Conservation (phyloP, 2,888 invertebrate species). For the Drosophila algonquin region DNA sequence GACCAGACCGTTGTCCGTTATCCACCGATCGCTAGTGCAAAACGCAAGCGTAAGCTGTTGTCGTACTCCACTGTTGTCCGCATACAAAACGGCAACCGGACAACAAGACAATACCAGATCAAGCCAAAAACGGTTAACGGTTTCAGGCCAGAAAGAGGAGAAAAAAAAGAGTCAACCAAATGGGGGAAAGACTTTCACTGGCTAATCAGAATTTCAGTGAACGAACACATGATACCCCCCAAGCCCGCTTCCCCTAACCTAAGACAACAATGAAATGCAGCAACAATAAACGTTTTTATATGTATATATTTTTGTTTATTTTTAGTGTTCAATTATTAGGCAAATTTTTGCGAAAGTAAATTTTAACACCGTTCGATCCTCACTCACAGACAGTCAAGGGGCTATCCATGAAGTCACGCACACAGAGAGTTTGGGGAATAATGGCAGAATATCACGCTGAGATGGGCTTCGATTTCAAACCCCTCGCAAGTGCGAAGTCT, state of each 20-base stretch:
- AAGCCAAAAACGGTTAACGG: constrained; percentile 44
- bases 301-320: constrained; percentile 14
- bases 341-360: constrained; percentile 76
- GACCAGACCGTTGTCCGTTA: constrained; percentile 35
- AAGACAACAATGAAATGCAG: constrained; percentile 33
- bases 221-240: constrained; percentile 33
- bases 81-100: constrained; percentile 35
- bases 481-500: not conserved
- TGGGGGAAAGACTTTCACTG: constrained; percentile 64
- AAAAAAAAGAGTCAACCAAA: constrained; percentile 5
- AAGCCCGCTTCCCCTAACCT: not conserved
- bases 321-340: constrained; percentile 67
- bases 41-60: constrained; percentile 14
- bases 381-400: not conserved
- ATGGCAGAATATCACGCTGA: not conserved
- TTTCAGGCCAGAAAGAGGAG: constrained; percentile 13
- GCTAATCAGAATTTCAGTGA: constrained; percentile 71
- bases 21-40: constrained; percentile 26
- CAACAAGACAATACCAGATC: constrained; percentile 45
- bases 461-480: not conserved
- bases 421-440: not conserved
- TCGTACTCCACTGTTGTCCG: constrained; percentile 4
- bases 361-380: constrained; percentile 53
- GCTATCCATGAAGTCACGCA: not conserved
- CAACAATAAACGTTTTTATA: constrained; percentile 20